These are phyloP conservation scores for Nomada flava DNA, from an alignment of 2,888 invertebrate genomes.

Conservation along the genomic window DNA sequence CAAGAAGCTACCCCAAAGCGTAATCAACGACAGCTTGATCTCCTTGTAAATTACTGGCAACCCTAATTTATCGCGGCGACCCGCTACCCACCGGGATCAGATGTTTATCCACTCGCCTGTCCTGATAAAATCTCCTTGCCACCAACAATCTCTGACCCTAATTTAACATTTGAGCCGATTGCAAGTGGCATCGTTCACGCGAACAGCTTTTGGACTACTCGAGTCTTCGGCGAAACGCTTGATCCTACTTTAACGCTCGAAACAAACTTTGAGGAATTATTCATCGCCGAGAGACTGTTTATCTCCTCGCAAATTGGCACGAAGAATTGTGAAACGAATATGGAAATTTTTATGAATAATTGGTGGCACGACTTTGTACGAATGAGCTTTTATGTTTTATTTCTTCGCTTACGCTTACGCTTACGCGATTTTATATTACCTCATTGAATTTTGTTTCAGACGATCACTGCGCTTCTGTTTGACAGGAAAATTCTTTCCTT, in stretches of 20 bases:
- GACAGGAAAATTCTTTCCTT: too few species aligned
- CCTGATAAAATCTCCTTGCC: constrained; percentile 50
- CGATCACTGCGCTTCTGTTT: too few species aligned
- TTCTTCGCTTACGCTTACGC: too few species aligned
- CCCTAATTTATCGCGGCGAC: constrained; percentile 53
- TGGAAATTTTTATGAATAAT: background rate
- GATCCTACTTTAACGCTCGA: constrained; percentile 40
- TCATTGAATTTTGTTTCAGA: too few species aligned
- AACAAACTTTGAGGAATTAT: constrained; percentile 50
- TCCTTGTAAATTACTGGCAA: constrained; percentile 56
- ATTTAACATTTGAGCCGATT: constrained; percentile 50
- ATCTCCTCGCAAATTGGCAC: constrained; percentile 5
- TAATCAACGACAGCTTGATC: constrained; percentile 54
- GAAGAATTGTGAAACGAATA: background rate
- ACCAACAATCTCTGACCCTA: constrained; percentile 52
- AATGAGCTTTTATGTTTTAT: background rate
- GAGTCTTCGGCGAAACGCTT: constrained; percentile 7
- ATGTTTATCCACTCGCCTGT: constrained; percentile 60
- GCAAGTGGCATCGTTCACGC: constrained; percentile 15
- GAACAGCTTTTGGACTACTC: background rate
- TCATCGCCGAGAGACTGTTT: constrained; percentile 32
- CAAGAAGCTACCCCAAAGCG: constrained; percentile 4
- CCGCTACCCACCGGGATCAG: constrained; percentile 48
- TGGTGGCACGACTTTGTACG: background rate
- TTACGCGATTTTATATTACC: too few species aligned